Evolutionary conservation across 2,113 vertebrate genomes (phyloP).

Genomic region (Poeciliopsis occidentalis): DNA sequence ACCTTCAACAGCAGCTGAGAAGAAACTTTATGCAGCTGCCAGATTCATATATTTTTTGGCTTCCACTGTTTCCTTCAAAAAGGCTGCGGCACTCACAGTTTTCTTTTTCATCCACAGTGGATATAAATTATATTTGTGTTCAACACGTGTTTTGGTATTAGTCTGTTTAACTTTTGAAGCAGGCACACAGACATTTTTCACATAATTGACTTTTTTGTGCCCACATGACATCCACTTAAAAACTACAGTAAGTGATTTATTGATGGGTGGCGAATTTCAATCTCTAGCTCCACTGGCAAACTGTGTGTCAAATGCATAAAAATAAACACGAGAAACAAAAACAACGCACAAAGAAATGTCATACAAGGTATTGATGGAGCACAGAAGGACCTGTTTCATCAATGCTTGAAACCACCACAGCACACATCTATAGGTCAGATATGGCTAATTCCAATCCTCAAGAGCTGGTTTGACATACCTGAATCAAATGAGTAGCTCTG

Average conservation of each 20-base stretch:
- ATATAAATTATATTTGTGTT: slow-evolving; percentile 36
- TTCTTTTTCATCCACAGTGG: slow-evolving; percentile 22
- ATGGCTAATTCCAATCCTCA: too few relatives aligned
- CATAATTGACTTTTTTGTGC: neutral
- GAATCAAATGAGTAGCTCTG: too few relatives aligned
- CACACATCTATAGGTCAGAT: too few relatives aligned
- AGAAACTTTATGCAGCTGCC: slow-evolving; percentile 34
- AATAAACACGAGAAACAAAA: neutral
- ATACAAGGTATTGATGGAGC: too few relatives aligned
- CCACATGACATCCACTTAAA: neutral
- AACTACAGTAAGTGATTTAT: neutral
- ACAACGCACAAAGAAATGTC: too few relatives aligned
- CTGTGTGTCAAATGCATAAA: neutral
- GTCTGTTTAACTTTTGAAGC: slow-evolving; percentile 12
- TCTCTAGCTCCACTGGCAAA: neutral
- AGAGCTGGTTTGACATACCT: too few relatives aligned
- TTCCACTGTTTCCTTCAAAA: slow-evolving; percentile 13
- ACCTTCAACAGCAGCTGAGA: slow-evolving; percentile 45
- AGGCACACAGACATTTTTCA: neutral
- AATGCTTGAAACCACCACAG: too few relatives aligned
- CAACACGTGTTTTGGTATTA: slow-evolving; percentile 31
- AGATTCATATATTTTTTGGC: slow-evolving; percentile 47
- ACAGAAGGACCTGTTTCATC: too few relatives aligned
- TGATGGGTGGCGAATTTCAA: neutral
- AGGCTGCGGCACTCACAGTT: neutral